Conservation (phyloP, 2,113 vertebrate species). For the Indri indri region DNA sequence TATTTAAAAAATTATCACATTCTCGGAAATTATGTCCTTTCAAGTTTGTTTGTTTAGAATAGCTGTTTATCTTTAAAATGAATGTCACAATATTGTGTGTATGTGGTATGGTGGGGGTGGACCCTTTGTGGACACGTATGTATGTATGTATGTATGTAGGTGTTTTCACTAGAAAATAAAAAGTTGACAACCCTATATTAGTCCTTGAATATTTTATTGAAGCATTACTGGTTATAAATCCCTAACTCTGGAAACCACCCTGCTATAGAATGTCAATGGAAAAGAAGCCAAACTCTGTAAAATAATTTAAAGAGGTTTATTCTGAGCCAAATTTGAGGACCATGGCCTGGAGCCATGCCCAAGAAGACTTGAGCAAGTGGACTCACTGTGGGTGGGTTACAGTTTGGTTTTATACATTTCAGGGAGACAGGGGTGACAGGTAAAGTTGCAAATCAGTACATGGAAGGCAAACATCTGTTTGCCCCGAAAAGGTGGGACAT, state of each 20-base stretch:
- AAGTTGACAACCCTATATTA: background rate
- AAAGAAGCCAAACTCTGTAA: no score
- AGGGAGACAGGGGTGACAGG: no score
- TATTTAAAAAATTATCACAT: background rate
- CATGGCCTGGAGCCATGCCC: no score
- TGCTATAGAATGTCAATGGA: no score
- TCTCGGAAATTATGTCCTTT: background rate
- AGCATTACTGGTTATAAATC: background rate
- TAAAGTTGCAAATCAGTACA: no score
- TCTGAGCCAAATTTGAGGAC: no score
- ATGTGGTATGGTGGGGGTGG: fast-evolving
- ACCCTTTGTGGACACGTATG: fast-evolving
- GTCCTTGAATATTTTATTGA: background rate
- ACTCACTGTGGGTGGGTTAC: no score
- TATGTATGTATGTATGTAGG: background rate
- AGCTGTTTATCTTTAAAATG: background rate
- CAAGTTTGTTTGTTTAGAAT: background rate
- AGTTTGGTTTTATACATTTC: no score
- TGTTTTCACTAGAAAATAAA: background rate
- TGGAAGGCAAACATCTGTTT: no score
- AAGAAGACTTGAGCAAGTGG: no score
- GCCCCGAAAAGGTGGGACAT: no score
- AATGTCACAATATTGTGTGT: fast-evolving
- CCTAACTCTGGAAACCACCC: background rate
- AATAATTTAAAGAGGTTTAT: no score